Evolutionary conservation across 1,140 invertebrate genomes (phyloP).

Genomic region (Galleria mellonella): DNA sequence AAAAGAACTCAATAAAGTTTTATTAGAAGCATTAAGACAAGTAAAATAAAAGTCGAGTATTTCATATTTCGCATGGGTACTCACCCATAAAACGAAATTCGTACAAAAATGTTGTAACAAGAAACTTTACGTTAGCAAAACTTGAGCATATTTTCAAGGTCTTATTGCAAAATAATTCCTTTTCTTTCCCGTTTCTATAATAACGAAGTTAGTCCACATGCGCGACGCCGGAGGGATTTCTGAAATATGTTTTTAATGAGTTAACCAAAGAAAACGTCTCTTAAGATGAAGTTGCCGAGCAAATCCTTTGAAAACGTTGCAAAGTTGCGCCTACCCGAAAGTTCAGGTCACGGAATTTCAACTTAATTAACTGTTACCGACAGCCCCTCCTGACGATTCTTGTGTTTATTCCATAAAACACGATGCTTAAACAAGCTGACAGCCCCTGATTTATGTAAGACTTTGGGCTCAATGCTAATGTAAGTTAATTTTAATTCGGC

Average conservation of each 20-base stretch:
- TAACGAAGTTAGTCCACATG: conserved; percentile 18
- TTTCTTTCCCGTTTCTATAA: conserved; percentile 5
- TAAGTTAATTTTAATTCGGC: conserved; percentile 1
- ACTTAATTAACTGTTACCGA: conserved; percentile 47
- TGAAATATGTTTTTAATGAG: conserved; percentile 46
- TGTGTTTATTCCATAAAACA: conserved; percentile 4
- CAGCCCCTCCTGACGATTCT: conserved; percentile 1
- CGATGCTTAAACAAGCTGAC: conserved; percentile 1
- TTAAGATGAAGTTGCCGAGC: conserved; percentile 16
- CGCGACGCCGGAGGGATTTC: conserved; percentile 10
- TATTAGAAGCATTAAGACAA: no score
- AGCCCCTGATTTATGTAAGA: conserved; percentile 3
- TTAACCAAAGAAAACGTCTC: conserved; percentile 34
- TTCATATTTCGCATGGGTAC: no score
- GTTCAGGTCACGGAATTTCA: conserved; percentile 36
- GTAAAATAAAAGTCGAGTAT: no score
- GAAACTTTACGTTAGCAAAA: no score
- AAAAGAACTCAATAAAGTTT: no score
- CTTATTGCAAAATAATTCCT: conserved; percentile 1
- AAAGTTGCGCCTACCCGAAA: conserved; percentile 34
- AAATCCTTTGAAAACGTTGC: conserved; percentile 36
- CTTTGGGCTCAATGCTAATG: neutral
- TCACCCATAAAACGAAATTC: no score
- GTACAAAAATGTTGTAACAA: no score
- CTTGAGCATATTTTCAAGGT: neutral